Evolutionary conservation across 1,140 invertebrate genomes (phyloP), one percentile per base, ranked within the genome.

Genomic region (Rhagoletis pomonella): DNA sequence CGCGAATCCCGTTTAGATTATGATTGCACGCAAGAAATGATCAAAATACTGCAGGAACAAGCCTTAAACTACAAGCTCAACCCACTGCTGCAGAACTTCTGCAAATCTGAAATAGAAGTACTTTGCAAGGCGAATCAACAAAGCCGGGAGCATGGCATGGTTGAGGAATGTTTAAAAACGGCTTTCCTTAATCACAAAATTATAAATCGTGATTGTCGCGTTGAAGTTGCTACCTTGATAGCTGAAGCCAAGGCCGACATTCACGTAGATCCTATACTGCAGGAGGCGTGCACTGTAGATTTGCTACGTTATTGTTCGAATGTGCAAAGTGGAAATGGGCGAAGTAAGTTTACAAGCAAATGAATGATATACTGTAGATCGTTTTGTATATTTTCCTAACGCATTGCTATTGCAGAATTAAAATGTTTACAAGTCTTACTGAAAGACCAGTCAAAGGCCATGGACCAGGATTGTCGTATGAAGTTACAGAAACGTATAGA

Each of bases 141-240:
- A 88, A 94, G 94, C 1, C 94, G 95, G 86, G 93, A 94, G 87
- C 93, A 94, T 89, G 95, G 95, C 62, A 93, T 95, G 91, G 95
- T 93, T 12, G 97, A 98, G 92, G 98, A 99, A 94, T 99, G 98
- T 94, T 94, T 99, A 12, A 98, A 98, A 93, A 95, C 95, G 91
- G 96, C 95, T 89, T 96, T 97, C 88, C 93, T 95, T 87, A 95
- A 95, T 90, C 96, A 95, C 90, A 95, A 95, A 93, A 96, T 97
- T 14, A 95, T 95, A 89, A 96, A 95, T 87, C 94, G 95, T 17
- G 95, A 96, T 89, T 98, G 97, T 93, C 93, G 93, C 44, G 92
- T 96, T 87, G 97, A 98, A 94, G 95, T 99, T 47, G 97, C 97
- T 1, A 95, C 95, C 93, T 94, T 97, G 88, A 96, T 97, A 88